phyloP scores from a whole-genome alignment of 2,888 invertebrate genomes.

The Chrysolina americana region DNA sequence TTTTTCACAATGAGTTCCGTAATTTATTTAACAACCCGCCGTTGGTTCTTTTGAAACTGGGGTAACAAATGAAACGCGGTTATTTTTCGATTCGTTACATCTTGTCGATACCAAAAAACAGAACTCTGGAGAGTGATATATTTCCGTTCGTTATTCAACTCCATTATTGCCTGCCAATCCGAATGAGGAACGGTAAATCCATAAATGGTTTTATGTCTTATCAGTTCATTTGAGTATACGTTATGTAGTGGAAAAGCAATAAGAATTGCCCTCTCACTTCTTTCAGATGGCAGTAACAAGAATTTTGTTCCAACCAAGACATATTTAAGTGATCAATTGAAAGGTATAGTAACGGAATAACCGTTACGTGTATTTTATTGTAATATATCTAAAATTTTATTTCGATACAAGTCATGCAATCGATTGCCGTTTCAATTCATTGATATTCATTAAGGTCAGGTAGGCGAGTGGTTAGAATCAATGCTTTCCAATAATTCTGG shows the following conservation, averaged over 20 bases:
- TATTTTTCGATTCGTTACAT: slow-evolving; percentile 3
- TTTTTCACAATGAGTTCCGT: neutral
- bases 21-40: neutral
- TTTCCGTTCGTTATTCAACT: neutral
- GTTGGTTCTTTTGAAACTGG: neutral
- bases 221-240: neutral
- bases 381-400: too few species aligned
- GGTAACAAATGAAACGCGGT: neutral
- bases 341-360: too few species aligned
- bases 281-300: too few species aligned
- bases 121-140: neutral
- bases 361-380: too few species aligned
- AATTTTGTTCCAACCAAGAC: too few species aligned
- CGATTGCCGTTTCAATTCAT: too few species aligned
- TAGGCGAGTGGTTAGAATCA: too few species aligned
- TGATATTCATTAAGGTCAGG: too few species aligned
- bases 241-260: neutral
- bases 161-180: neutral
- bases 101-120: neutral
- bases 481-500: too few species aligned
- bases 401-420: too few species aligned
- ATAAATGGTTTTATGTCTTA: neutral
- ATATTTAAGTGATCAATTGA: too few species aligned
- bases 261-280: neutral
- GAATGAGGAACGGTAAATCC: neutral